Percentiles rank a stretch among this genome's conserved stretches.
Evolutionary conservation across 2,888 invertebrate species (phyloP).

Genomic region (Chloroclystis v-ata): DNA sequence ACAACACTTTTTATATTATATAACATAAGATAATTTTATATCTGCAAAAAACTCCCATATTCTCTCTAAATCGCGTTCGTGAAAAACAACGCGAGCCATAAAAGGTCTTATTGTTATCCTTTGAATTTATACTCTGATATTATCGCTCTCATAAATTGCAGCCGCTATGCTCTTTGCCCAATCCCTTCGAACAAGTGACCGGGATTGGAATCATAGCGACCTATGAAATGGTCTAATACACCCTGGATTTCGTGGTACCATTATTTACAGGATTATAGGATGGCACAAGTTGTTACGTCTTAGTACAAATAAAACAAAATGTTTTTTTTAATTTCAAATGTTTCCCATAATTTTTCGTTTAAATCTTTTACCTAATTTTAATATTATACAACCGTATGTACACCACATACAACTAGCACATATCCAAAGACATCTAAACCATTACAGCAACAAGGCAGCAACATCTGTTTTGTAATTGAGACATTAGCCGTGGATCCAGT

Average conservation of each 20-base stretch:
- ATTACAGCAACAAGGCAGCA: not conserved
- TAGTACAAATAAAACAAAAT: no score
- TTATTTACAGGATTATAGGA: no score
- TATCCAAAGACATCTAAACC: not conserved
- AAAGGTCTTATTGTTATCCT: slow-evolving; percentile 76
- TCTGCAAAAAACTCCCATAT: slow-evolving; percentile 58
- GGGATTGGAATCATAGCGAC: slow-evolving; percentile 30
- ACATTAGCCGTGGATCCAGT: slow-evolving; percentile 64
- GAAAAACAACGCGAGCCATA: slow-evolving; percentile 73
- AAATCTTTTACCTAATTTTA: no score
- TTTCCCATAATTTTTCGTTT: no score
- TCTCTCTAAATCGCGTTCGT: slow-evolving; percentile 67
- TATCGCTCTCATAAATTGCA: slow-evolving; percentile 72
- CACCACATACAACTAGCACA: slow-evolving; percentile 9
- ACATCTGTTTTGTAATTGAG: slow-evolving; percentile 61
- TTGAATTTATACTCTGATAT: slow-evolving; percentile 76
- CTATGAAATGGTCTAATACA: slow-evolving; percentile 45
- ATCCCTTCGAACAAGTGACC: slow-evolving; percentile 65
- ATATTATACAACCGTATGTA: no score
- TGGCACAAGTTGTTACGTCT: no score
- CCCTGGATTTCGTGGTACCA: slow-evolving; percentile 30
- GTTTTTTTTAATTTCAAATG: no score
- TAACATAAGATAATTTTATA: slow-evolving; percentile 65
- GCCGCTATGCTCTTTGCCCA: slow-evolving; percentile 49
- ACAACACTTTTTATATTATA: slow-evolving; percentile 63